A percentile compares a stretch with the other conserved stretches of the same genome.
Conservation (phyloP, 2,113 vertebrate genomes). For the Motacilla alba region DNA sequence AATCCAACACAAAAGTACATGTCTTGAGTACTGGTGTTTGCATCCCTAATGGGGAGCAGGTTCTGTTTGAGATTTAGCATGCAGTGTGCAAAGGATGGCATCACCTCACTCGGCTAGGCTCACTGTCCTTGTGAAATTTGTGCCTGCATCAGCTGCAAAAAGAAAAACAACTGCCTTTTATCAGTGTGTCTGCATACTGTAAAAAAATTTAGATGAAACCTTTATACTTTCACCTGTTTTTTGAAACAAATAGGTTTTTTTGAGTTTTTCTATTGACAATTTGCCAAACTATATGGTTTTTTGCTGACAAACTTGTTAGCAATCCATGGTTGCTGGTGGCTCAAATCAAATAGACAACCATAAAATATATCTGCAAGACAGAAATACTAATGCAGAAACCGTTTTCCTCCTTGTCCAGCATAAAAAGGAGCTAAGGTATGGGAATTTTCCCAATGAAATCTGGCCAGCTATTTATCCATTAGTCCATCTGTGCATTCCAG, state of each 20-base stretch:
- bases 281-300: neutral
- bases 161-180: neutral
- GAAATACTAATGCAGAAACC: neutral
- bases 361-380: neutral
- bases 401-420: neutral
- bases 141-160: neutral
- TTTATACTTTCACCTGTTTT: neutral
- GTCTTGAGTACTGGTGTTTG: neutral
- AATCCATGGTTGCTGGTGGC: neutral
- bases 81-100: neutral
- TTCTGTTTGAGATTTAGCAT: neutral
- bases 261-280: neutral
- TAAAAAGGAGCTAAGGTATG: neutral
- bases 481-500: conserved; percentile 12
- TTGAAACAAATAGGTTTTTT: neutral
- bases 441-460: conserved; percentile 21
- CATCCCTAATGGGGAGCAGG: neutral
- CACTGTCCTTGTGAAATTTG: neutral
- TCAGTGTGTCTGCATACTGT: neutral
- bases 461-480: conserved; percentile 35
- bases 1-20: neutral
- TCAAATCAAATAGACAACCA: neutral
- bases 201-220: neutral
- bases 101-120: neutral
- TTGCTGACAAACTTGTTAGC: neutral